Conservation (phyloP, 2,888 invertebrate species). For the Acleris literana region DNA sequence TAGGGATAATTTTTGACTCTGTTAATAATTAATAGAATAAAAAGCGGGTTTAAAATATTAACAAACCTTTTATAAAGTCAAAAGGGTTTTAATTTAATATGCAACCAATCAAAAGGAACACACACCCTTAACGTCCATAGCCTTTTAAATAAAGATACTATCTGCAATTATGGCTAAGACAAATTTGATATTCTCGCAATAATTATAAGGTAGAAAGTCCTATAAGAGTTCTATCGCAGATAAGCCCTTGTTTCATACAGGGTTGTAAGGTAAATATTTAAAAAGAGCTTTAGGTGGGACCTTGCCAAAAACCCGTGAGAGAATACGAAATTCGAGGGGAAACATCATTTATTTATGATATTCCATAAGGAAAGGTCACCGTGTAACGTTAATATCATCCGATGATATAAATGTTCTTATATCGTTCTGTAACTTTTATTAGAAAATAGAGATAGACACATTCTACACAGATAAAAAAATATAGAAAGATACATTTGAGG, state of each 20-base stretch:
- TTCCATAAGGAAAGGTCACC: constrained; percentile 6
- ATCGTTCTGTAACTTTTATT: too few relatives aligned
- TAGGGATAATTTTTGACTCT: background rate
- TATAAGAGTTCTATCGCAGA: too few relatives aligned
- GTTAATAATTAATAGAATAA: background rate
- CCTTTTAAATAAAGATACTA: too few relatives aligned
- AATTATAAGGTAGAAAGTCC: too few relatives aligned
- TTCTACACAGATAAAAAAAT: too few relatives aligned
- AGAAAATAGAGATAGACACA: too few relatives aligned
- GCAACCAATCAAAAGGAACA: constrained; percentile 8
- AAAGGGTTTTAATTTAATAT: background rate
- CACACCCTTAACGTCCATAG: background rate
- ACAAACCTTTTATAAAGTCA: too few relatives aligned
- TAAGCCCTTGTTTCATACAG: too few relatives aligned
- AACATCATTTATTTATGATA: constrained; percentile 21
- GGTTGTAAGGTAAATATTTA: constrained; percentile 13
- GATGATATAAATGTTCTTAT: background rate
- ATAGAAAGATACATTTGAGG: too few relatives aligned
- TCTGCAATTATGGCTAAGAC: too few relatives aligned
- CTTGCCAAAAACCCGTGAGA: constrained; percentile 18
- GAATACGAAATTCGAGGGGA: constrained; percentile 17
- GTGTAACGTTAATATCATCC: background rate
- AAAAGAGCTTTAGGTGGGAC: background rate
- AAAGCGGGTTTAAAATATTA: background rate
- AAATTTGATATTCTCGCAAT: too few relatives aligned